These are phyloP conservation scores for Cossypha polioptera DNA, from an alignment of 2,797 vertebrate genomes.

Conservation along the genomic window DNA sequence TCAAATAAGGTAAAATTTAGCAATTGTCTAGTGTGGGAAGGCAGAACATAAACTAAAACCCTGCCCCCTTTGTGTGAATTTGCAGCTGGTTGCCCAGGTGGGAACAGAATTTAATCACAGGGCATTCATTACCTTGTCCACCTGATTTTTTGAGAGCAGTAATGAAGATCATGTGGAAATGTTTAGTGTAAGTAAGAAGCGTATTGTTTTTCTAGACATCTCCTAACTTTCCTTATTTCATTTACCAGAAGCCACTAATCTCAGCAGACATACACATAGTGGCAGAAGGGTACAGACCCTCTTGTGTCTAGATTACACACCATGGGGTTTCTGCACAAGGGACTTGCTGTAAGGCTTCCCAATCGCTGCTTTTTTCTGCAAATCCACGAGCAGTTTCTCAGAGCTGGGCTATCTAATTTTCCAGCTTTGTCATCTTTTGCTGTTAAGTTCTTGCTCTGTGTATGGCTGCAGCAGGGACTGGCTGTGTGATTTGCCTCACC, in stretches of 20 bases:
- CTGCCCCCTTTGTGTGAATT: neutral
- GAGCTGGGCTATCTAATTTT: neutral
- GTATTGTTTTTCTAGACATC: neutral
- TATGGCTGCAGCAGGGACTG: neutral
- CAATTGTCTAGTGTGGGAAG: neutral
- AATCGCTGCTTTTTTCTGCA: neutral
- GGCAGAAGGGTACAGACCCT: neutral
- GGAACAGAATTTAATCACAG: neutral
- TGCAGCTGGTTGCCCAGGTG: neutral
- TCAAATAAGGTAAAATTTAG: neutral
- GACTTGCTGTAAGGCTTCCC: neutral
- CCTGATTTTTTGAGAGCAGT: neutral
- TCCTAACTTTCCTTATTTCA: neutral
- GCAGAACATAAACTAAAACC: neutral
- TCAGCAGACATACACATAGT: rapidly evolving
- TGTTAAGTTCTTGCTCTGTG: neutral
- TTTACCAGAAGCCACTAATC: neutral
- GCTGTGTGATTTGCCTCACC: neutral
- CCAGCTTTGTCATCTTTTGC: neutral
- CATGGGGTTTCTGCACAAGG: neutral
- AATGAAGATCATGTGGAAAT: neutral
- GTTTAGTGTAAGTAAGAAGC: neutral
- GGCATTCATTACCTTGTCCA: neutral
- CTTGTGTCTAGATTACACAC: neutral
- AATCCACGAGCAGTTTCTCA: neutral